These are phyloP conservation scores for Hylyphantes graminicola DNA, from an alignment of 1,140 invertebrate genomes.

Conservation along the genomic window DNA sequence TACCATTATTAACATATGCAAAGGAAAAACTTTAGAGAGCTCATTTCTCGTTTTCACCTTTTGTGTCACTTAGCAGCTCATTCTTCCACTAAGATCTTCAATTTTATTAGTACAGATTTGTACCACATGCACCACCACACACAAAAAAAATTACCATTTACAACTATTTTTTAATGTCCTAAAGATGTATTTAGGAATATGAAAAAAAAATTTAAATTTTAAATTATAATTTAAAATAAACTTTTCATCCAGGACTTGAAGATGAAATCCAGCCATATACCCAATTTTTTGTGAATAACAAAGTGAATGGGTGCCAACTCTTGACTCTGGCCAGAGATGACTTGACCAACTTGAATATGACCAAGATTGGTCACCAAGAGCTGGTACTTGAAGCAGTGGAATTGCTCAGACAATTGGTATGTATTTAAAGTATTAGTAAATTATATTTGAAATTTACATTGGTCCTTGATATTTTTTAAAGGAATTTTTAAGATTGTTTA, in stretches of 20 bases:
- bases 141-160: too few species aligned
- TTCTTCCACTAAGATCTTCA: too few species aligned
- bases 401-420: slow-evolving; percentile 86
- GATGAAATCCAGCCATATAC: slow-evolving; percentile 83
- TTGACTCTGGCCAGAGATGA: slow-evolving; percentile 86
- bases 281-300: slow-evolving; percentile 82
- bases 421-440: slow-evolving; percentile 64
- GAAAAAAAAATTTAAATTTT: too few species aligned
- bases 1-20: too few species aligned
- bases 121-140: too few species aligned
- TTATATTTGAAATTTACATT: not conserved
- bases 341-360: slow-evolving; percentile 84
- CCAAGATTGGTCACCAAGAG: slow-evolving; percentile 91
- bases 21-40: too few species aligned
- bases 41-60: too few species aligned
- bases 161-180: too few species aligned
- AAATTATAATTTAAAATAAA: too few species aligned
- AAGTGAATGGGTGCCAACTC: slow-evolving; percentile 83
- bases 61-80: too few species aligned
- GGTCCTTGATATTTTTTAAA: not conserved
- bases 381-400: slow-evolving; percentile 90
- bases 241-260: slow-evolving; percentile 77
- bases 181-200: too few species aligned
- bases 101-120: too few species aligned
- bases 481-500: not conserved